These are phyloP conservation scores for Nymphalis urticae DNA, from an alignment of 2,888 invertebrate species.

Conservation along the genomic window DNA sequence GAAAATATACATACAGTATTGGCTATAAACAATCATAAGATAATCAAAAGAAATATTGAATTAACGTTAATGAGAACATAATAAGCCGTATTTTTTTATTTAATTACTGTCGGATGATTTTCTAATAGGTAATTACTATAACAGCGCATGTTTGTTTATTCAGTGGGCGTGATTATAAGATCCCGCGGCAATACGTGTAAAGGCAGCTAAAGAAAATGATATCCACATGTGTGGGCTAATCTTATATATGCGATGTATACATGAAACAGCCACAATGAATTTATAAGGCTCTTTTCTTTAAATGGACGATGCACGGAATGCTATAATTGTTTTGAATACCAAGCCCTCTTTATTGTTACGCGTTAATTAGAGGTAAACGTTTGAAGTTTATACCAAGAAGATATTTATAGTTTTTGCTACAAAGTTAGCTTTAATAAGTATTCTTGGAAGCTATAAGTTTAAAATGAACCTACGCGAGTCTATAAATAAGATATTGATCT, in stretches of 20 bases:
- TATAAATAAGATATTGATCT: constrained; percentile 65
- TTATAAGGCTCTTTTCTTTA: constrained; percentile 10
- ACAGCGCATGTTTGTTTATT: constrained; percentile 28
- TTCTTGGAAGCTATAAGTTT: constrained; percentile 17
- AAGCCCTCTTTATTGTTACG: constrained; percentile 8
- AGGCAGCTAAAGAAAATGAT: constrained; percentile 53
- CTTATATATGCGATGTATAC: constrained; percentile 1
- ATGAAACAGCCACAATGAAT: constrained; percentile 1
- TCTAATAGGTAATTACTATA: constrained; percentile 24
- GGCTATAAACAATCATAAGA: too few species aligned
- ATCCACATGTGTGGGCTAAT: constrained; percentile 62
- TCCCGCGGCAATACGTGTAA: constrained; percentile 52
- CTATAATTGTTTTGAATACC: constrained; percentile 11
- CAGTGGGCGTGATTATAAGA: constrained; percentile 52
- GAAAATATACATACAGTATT: too few species aligned
- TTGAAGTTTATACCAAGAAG: constrained; percentile 3
- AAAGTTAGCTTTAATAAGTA: constrained; percentile 5
- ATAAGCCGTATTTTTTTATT: constrained; percentile 3
- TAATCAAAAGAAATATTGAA: not conserved
- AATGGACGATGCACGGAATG: constrained; percentile 4
- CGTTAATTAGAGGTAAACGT: constrained; percentile 3
- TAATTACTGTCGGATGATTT: constrained; percentile 22
- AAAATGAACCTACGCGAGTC: constrained; percentile 22
- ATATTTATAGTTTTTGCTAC: constrained; percentile 8
- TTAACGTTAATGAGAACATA: not conserved